phyloP scores from a whole-genome alignment of 2,888 invertebrate genomes.

The Ecliptopera silaceata region DNA sequence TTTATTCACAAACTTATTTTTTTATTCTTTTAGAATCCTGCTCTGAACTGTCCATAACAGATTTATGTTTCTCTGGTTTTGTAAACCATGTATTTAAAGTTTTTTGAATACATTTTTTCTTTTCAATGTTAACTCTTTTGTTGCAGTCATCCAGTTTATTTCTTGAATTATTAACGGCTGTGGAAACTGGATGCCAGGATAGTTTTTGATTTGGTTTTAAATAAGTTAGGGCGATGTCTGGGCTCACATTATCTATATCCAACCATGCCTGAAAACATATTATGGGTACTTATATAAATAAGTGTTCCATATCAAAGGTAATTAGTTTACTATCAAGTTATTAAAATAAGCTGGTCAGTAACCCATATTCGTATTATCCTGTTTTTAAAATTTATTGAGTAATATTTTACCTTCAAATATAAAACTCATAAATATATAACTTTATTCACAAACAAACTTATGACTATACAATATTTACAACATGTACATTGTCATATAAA shows the following conservation, averaged over 20 bases:
- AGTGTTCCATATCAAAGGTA: too few relatives aligned
- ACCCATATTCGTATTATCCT: not conserved
- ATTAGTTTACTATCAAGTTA: not conserved
- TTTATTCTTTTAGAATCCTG: constrained; percentile 42
- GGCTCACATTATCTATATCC: constrained; percentile 79
- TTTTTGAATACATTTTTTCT: constrained; percentile 63
- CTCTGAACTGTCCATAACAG: constrained; percentile 38
- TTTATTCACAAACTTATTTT: constrained; percentile 20
- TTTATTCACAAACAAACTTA: too few relatives aligned
- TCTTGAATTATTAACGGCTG: constrained; percentile 87
- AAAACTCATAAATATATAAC: too few relatives aligned
- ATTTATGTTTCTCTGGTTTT: constrained; percentile 61
- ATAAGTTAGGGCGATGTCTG: constrained; percentile 77
- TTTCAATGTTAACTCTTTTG: constrained; percentile 63
- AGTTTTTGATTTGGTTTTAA: constrained; percentile 81
- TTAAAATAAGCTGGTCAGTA: too few relatives aligned
- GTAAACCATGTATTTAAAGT: constrained; percentile 73
- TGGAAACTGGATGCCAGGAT: constrained; percentile 87
- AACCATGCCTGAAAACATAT: constrained; percentile 85
- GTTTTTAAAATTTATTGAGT: too few relatives aligned
- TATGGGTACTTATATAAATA: not conserved
- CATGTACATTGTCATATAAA: too few relatives aligned
- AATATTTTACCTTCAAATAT: too few relatives aligned
- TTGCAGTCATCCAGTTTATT: constrained; percentile 85
- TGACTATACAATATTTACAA: too few relatives aligned